A percentile compares a stretch with the other conserved stretches of the same genome.
phyloP scores from a whole-genome alignment of 2,888 invertebrate species.

The Meandrusa payeni region DNA sequence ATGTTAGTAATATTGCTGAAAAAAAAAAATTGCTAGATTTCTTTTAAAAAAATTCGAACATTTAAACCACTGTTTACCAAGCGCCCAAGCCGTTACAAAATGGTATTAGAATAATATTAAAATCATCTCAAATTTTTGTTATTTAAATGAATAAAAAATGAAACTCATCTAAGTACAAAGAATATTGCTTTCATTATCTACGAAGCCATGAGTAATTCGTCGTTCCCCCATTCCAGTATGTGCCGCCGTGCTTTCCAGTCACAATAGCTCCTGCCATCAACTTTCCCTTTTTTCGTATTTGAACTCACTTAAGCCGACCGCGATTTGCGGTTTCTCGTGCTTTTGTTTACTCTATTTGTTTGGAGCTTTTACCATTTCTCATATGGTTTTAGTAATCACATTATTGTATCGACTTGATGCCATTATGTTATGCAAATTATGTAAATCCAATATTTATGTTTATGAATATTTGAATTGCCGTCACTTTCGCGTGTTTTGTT shows the following conservation, averaged over 20 bases:
- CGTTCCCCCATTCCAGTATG: conserved; percentile 36
- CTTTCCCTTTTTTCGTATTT: conserved; percentile 70
- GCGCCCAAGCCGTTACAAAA: no score
- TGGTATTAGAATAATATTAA: no score
- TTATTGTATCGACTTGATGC: conserved; percentile 41
- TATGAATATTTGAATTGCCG: no score
- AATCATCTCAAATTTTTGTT: no score
- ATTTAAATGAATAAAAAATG: no score
- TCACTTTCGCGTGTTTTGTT: no score
- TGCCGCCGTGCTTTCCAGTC: conserved; percentile 54
- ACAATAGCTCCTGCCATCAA: conserved; percentile 48
- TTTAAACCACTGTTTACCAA: no score
- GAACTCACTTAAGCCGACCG: conserved; percentile 66
- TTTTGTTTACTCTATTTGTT: conserved; percentile 57
- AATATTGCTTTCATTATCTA: conserved; percentile 20
- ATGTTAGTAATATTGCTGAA: no score
- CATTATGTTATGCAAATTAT: conserved; percentile 21
- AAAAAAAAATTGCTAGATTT: no score
- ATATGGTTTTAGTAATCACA: conserved; percentile 32
- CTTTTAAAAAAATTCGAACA: no score
- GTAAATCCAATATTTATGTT: no score
- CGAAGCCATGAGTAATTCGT: conserved; percentile 23
- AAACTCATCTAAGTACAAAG: conserved; percentile 11
- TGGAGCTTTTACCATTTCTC: conserved; percentile 43
- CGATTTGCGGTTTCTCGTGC: conserved; percentile 50